Base-by-base conservation (phyloP, 1,140 invertebrate genomes). In the Listronotus bonariensis region DNA sequence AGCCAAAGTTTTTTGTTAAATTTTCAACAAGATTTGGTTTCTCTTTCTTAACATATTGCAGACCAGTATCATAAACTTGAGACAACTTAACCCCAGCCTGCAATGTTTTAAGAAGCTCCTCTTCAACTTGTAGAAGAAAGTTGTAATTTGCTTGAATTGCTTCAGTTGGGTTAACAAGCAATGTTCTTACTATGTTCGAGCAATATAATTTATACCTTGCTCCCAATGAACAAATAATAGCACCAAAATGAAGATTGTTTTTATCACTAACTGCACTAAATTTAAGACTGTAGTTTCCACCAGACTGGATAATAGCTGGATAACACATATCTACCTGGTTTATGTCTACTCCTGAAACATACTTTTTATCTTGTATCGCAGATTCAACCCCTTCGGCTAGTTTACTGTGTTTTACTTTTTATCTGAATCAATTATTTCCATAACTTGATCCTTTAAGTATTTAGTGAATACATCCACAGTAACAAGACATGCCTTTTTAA, bases 381-480 rank as follows among this genome's bases (percentile, higher is more conserved):
- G 88, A 82, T 79, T 99, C 96, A 10, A 98, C 92, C 26, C 95
- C 93, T 83, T 98, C 95, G 0, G 96, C 90, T 34, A 99, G 80
- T 81, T 98, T 98, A 38, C 87, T 87, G 81, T 99, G 97, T 77
- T 92, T 92, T 0, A 92, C 90, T 90, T 97, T 90, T 91, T 92
- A 76, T 99, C 97, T 7, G 92, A 90, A 85, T 99, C 97, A 76
- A 99, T 97, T 71, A 99, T 96, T 78, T 98, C 95, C 89, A 99
- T 97, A 59, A 99, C 93, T 80, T 99, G 93, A 81, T 97, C 93
- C 80, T 96, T 96, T 7, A 99, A 84, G 82, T 96, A 97, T 76
- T 98, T 98, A 26, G 88, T 92, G 78, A 97, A 99, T 5, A 99
- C 87, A 82, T 99, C 96, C 48, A 93, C 90, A 26, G 96, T 94